Percentiles rank a stretch among this genome's conserved stretches.
These are phyloP conservation scores for Arion vulgaris DNA, from an alignment of 1,140 invertebrate species.

Conservation along the genomic window DNA sequence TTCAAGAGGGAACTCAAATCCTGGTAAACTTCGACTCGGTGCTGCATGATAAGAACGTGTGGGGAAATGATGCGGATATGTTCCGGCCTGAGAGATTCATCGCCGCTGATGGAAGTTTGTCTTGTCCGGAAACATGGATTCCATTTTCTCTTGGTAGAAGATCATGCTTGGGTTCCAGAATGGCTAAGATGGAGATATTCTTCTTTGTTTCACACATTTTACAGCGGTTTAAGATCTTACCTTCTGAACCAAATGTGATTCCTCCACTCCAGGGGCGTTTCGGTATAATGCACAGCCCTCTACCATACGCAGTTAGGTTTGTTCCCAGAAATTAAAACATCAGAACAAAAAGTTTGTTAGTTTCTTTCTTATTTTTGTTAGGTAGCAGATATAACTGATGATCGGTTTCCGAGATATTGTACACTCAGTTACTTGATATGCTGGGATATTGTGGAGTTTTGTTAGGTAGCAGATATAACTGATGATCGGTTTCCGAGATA, in stretches of 20 bases:
- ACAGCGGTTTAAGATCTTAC: conserved; percentile 41
- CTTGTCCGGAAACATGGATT: background rate
- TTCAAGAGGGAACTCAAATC: background rate
- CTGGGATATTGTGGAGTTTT: no score
- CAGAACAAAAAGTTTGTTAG: no score
- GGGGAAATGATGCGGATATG: background rate
- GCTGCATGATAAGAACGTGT: background rate
- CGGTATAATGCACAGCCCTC: background rate
- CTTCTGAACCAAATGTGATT: background rate
- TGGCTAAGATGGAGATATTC: conserved; percentile 47
- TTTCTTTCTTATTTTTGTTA: no score
- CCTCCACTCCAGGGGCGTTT: background rate
- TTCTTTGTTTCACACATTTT: conserved; percentile 42
- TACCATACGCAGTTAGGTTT: background rate
- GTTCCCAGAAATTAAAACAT: background rate
- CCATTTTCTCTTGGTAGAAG: conserved; percentile 38
- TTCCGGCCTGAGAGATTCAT: conserved; percentile 21
- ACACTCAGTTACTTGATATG: no score
- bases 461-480: no score
- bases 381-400: no score
- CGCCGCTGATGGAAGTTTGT: background rate
- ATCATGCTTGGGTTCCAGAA: conserved; percentile 42
- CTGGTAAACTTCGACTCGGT: background rate
- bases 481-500: no score
- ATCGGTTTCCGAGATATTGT: no score